Base-by-base conservation (phyloP, 2,113 vertebrate species). In the Oryzias melastigma region DNA sequence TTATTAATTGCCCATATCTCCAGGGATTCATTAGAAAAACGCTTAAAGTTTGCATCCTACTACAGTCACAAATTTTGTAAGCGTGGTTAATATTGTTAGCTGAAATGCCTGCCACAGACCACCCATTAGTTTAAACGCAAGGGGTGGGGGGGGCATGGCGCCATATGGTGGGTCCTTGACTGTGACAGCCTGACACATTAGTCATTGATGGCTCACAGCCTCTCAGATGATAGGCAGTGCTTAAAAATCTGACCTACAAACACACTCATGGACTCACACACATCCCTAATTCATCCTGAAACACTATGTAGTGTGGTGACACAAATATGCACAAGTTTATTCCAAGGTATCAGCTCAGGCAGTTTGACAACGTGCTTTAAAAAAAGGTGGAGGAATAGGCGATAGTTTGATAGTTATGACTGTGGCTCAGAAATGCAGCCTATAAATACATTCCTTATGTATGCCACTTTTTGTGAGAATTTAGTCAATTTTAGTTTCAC, bases 161-260 rank as follows among this genome's bases (percentile, higher is more conserved):
- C 84, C 87, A 87, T 88, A 88, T 88, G 85, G 84, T 73, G 55
- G 77, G 78, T 80, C 82, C 82, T 87, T 85, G 82, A 85, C 82
- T 84, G 84, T 85, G 88, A 88, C 85, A 88, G 85, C 84, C 84
- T 88, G 87, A 86, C 81, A 83, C 81, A 88, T 89, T 85, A 89
- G 86, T 88, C 84, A 89, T 76, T 88, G 82, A 88, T 87, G 82
- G 83, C 77, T 87, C 70, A 66, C 68, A 84, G 82, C 81, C 80
- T 85, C 79, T 84, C 61, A 56, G 81, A 86, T 82, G 75, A 84
- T 87, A 81, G 84, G 79, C 85, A 82, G 80, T 80, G 76, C 84
- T 85, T 80, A 78, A 78, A 84, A 83, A 68, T 48, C 71, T 84
- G 84, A 85, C 78, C 84, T 78, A 75, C 77, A 85, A 82, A 85